These are phyloP conservation scores for Brienomyrus brachyistius DNA, from an alignment of 2,113 vertebrate species.

Conservation along the genomic window DNA sequence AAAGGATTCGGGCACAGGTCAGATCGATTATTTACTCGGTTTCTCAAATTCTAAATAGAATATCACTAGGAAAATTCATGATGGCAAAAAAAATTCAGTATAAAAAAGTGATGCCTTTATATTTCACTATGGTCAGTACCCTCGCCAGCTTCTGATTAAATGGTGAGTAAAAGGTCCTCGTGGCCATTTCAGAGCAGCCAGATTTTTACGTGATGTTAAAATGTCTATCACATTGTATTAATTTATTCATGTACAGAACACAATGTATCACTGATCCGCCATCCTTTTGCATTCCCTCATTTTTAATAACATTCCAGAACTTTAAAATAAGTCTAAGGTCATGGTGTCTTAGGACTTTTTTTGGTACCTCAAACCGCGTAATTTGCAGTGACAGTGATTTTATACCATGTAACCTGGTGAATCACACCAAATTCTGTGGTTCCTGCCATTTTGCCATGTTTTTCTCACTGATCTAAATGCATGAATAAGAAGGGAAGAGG, in stretches of 20 bases:
- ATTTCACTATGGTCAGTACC: background rate
- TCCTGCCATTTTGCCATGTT: background rate
- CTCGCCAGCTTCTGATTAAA: background rate
- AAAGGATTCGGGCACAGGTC: background rate
- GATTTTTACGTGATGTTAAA: constrained; percentile 6
- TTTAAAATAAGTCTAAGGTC: constrained; percentile 8
- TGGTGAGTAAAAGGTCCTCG: background rate
- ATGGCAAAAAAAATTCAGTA: background rate
- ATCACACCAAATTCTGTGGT: background rate
- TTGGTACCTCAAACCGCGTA: background rate
- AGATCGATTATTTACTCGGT: background rate
- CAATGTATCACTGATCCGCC: background rate
- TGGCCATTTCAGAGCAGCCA: constrained; percentile 10
- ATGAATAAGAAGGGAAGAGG: background rate
- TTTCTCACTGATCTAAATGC: background rate
- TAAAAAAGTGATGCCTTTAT: background rate
- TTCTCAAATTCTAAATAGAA: background rate
- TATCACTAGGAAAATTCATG: background rate
- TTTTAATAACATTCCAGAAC: background rate
- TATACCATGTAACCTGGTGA: background rate
- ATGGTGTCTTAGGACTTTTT: background rate
- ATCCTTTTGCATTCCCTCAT: background rate
- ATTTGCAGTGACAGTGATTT: constrained; percentile 8
- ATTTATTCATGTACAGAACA: constrained; percentile 8
- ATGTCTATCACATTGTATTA: constrained; percentile 5